These are phyloP conservation scores for Taenioides sp. DNA, from an alignment of 2,797 vertebrate genomes.

Conservation along the genomic window DNA sequence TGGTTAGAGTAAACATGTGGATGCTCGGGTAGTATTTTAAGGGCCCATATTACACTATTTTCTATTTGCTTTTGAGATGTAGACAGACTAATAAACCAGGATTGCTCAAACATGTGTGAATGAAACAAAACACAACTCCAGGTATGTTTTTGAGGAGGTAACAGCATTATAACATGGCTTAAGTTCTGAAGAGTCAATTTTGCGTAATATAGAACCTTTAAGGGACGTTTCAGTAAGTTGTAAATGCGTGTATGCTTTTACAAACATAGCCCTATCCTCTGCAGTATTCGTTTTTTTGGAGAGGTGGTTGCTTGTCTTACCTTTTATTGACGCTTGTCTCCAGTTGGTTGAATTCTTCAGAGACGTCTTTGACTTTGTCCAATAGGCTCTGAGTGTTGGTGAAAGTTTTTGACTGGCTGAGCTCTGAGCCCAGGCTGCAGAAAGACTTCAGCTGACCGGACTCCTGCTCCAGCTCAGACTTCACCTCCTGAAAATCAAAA, in stretches of 20 bases:
- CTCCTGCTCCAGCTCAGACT: constrained; percentile 86
- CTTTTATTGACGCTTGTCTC: constrained; percentile 83
- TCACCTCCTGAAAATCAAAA: constrained; percentile 82
- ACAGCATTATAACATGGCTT: too few species aligned
- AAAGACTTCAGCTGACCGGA: constrained; percentile 83
- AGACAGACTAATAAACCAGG: too few species aligned
- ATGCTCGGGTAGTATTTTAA: too few species aligned
- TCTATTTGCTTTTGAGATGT: too few species aligned
- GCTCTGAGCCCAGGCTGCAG: constrained; percentile 80
- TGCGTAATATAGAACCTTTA: too few species aligned
- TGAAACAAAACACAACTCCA: too few species aligned
- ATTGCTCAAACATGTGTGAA: too few species aligned
- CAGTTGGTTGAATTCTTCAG: constrained; percentile 84
- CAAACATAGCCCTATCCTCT: not conserved
- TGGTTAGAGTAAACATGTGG: too few species aligned
- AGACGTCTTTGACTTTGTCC: constrained; percentile 82
- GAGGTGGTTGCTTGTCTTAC: constrained; percentile 58
- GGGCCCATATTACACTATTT: too few species aligned
- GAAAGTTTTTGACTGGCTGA: constrained; percentile 79
- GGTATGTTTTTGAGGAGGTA: too few species aligned
- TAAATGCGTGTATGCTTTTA: not conserved
- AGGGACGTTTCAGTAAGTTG: too few species aligned
- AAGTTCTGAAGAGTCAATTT: too few species aligned
- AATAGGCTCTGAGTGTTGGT: constrained; percentile 76
- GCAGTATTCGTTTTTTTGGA: not conserved